Evolutionary conservation across 2,888 invertebrate genomes (phyloP).

Genomic region (Drosophila trichaetosa): DNA sequence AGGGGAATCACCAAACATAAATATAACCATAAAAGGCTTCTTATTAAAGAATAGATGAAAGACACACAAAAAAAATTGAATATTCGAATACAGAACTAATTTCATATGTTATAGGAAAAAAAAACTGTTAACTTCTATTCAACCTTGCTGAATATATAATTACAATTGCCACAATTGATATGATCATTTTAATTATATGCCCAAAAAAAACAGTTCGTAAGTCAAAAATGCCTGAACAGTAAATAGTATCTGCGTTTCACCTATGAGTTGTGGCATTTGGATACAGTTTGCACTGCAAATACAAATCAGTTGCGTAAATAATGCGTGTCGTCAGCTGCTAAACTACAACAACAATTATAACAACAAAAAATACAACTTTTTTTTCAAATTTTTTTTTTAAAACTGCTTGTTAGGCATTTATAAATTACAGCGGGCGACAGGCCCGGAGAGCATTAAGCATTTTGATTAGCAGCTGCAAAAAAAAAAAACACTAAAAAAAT

Average conservation of each 20-base stretch:
- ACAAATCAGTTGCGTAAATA: slow-evolving; percentile 82
- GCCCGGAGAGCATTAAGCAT: slow-evolving; percentile 65
- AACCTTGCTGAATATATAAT: slow-evolving; percentile 29
- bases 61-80: neutral
- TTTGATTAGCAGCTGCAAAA: slow-evolving; percentile 80
- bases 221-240: neutral
- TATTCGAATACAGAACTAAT: neutral
- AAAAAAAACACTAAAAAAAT: slow-evolving; percentile 14
- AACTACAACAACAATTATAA: slow-evolving; percentile 25
- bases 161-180: slow-evolving; percentile 26
- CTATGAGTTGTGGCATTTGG: neutral
- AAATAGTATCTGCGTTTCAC: neutral
- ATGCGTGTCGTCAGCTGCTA: slow-evolving; percentile 68
- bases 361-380: slow-evolving; percentile 6
- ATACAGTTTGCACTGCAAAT: slow-evolving; percentile 70
- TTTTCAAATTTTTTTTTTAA: slow-evolving; percentile 10
- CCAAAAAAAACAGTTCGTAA: neutral
- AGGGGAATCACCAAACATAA: neutral
- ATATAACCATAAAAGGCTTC: neutral
- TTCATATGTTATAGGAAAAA: neutral
- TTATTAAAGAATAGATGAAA: neutral
- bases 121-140: slow-evolving; percentile 16
- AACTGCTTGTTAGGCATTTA: slow-evolving; percentile 64
- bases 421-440: slow-evolving; percentile 71
- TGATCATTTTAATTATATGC: slow-evolving; percentile 27